phyloP scores from a whole-genome alignment of 2,113 vertebrate species.

The Atherinomorus stipes region DNA sequence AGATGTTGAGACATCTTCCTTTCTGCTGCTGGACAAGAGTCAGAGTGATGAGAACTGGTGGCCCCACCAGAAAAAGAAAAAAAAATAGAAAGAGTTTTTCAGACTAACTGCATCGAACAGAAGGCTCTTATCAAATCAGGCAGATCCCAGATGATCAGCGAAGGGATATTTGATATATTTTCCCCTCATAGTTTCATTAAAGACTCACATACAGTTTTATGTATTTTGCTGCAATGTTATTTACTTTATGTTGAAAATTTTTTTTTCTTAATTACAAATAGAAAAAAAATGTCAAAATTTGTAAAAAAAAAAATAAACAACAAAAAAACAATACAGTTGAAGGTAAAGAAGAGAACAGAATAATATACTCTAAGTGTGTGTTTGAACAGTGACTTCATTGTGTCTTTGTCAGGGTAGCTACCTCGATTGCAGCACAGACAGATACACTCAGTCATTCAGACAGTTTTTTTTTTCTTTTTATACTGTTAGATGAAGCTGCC shows the following conservation, averaged over 20 bases:
- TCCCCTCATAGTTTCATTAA: not conserved
- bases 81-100: constrained; percentile 16
- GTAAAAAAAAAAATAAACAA: no score
- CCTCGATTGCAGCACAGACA: not conserved
- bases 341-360: not conserved
- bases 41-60: constrained; percentile 13
- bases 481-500: constrained; percentile 24
- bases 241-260: not conserved
- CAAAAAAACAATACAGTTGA: no score
- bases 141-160: not conserved
- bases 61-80: constrained; percentile 14
- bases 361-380: not conserved
- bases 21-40: constrained; percentile 2
- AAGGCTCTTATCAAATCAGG: not conserved
- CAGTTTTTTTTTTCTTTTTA: constrained; percentile 16
- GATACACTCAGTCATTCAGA: constrained; percentile 3
- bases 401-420: not conserved
- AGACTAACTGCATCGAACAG: constrained; percentile 30
- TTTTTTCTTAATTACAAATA: no score
- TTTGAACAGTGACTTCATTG: not conserved
- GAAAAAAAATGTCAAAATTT: not conserved
- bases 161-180: not conserved
- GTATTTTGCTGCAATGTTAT: not conserved
- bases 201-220: not conserved
- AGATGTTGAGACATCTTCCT: constrained; percentile 6